Conservation (phyloP, 2,113 vertebrate genomes). For the Gopherus evgoodei region DNA sequence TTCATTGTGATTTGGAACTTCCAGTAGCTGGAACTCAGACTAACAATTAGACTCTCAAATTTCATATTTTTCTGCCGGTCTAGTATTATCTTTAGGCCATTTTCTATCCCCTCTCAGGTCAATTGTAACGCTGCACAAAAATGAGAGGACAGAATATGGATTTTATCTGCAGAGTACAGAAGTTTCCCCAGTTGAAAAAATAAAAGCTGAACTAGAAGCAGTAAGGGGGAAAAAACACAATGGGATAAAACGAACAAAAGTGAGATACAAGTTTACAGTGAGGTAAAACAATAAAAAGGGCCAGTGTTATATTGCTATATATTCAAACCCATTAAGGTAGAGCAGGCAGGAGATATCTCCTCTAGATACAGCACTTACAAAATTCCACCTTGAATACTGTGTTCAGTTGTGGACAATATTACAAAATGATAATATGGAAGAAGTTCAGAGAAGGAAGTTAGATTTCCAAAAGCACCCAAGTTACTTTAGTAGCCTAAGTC, state of each 20-base stretch:
- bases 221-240: neutral
- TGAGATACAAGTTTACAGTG: neutral
- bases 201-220: neutral
- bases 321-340: neutral
- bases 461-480: neutral
- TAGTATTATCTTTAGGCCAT: neutral
- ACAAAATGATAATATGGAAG: neutral
- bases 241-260: neutral
- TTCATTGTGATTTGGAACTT: neutral
- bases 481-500: neutral
- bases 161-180: neutral
- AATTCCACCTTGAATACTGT: neutral
- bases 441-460: neutral
- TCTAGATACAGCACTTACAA: neutral
- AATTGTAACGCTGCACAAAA: neutral
- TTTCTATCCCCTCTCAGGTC: neutral
- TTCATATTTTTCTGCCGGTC: neutral
- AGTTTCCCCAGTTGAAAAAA: neutral
- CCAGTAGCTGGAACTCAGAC: neutral
- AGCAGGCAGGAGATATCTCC: neutral
- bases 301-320: neutral
- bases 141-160: neutral
- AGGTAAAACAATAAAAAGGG: neutral
- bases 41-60: neutral
- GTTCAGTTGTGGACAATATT: neutral